These are phyloP conservation scores for Anthopleura xanthogrammica DNA, from an alignment of 92 coral and sea anemone genomes.

Conservation along the genomic window DNA sequence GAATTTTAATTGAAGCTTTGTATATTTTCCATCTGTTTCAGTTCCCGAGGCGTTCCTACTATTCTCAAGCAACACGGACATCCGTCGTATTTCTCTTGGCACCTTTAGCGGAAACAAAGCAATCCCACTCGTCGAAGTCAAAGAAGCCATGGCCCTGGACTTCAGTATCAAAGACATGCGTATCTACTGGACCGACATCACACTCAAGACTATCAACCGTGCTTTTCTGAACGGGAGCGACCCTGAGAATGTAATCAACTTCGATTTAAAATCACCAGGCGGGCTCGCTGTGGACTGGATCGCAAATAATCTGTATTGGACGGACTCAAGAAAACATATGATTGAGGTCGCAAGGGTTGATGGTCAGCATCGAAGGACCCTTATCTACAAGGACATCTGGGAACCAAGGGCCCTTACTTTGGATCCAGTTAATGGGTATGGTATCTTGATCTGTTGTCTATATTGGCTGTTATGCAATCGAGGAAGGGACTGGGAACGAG, in stretches of 20 bases:
- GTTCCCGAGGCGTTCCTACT: slow-evolving; percentile 94
- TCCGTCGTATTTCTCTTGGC: slow-evolving; percentile 83
- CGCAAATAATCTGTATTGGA: slow-evolving; percentile 86
- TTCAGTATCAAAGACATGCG: slow-evolving; percentile 78
- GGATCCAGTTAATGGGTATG: slow-evolving; percentile 88
- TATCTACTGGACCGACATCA: slow-evolving; percentile 85
- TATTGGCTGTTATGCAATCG: not conserved
- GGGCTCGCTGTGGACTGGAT: slow-evolving; percentile 99
- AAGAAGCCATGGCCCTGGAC: slow-evolving; percentile 82
- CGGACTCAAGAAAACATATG: slow-evolving; percentile 69
- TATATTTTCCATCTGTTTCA: slow-evolving; percentile 12
- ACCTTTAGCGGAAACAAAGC: slow-evolving; percentile 62
- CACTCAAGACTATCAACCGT: slow-evolving; percentile 64
- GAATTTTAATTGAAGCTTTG: no score
- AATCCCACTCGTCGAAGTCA: slow-evolving; percentile 78
- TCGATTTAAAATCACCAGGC: slow-evolving; percentile 68
- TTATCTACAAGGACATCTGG: slow-evolving; percentile 77
- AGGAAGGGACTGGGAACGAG: no score
- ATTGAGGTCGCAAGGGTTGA: slow-evolving; percentile 89
- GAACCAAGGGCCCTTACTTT: slow-evolving; percentile 78
- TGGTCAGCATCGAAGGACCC: slow-evolving; percentile 78
- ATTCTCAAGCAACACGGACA: slow-evolving; percentile 59
- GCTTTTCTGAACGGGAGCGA: slow-evolving; percentile 87
- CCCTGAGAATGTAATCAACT: slow-evolving; percentile 56
- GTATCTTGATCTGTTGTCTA: not conserved